Base-by-base conservation (phyloP, 2,888 invertebrate species). In the Heteromurus nitidus region DNA sequence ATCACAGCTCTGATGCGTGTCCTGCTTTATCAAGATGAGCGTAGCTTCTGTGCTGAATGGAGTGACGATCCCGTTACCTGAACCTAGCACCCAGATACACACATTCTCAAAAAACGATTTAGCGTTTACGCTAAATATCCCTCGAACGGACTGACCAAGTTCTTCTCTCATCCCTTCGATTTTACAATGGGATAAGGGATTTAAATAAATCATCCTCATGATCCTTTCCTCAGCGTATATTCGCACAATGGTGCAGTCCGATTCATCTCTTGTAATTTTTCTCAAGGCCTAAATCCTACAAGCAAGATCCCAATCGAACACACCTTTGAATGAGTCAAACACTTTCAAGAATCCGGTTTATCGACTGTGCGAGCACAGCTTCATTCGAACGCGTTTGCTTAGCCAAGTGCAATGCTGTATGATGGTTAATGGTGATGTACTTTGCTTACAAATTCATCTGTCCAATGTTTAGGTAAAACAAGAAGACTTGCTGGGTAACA, bases 11-110 rank as follows among this genome's bases (percentile, higher is more conserved):
- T 20, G 24, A 79, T 79, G 72, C 65, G 65, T 79, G 79, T 72
- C 79, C 79, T 79, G 79, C 20, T 79, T 79, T 79, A 79, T 79
- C 79, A 79, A 79, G 70, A 79, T 72, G 65, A 79, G 72, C 65
- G 44, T 65, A 69, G 70, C 77, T 77, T 70, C 77, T 68, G 68
- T 76, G 42, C 31, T 77, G 64, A 77, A 75, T 62, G 67, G 44
- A 79, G 72, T 50, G 79, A 79, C 65, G 72, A 44, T 79, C 79
- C 79, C 79, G 79, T 79, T 79, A 79, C 55, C 55, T 79, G 79
- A 70, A 79, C 72, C 70, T 30, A 79, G 65, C 79, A 77, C 70
- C 70, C 69, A 79, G 70, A 79, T 79, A 65, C 53, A 72, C 64
- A 79, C 58, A 72, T 65, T 79, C 68, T 70, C 18, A n/a, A n/a